These are phyloP conservation scores for Aptenodytes forsteri DNA, from an alignment of 2,113 vertebrate species.

Conservation along the genomic window DNA sequence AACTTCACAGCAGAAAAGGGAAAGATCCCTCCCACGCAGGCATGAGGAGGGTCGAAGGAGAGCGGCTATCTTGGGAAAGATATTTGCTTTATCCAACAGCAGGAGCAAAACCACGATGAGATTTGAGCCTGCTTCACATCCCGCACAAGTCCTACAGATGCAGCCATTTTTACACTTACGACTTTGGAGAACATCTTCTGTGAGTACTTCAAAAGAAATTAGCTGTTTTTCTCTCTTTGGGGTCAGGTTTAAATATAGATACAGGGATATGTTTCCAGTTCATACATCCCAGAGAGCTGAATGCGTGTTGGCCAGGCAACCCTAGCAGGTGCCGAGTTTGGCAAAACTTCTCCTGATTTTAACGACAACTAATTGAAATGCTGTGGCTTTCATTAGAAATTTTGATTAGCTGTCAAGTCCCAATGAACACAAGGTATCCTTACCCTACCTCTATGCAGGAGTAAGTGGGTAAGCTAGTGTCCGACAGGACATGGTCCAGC, in stretches of 20 bases:
- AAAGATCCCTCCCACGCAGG: accelerated
- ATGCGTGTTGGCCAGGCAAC: neutral
- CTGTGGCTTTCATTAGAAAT: neutral
- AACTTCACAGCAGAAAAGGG: neutral
- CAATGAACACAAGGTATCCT: neutral
- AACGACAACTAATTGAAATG: neutral
- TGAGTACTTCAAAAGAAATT: neutral
- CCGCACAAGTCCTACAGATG: accelerated
- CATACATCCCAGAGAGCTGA: neutral
- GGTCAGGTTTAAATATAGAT: neutral
- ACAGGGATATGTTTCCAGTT: neutral
- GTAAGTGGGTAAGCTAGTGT: neutral
- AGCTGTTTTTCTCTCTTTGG: neutral
- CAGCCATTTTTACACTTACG: neutral
- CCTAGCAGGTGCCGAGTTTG: neutral
- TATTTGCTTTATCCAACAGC: neutral
- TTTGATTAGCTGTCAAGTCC: neutral
- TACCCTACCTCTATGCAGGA: neutral
- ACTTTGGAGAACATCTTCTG: neutral
- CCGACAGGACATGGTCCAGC: neutral
- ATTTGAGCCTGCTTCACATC: neutral
- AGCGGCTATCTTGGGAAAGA: neutral
- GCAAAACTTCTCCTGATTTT: neutral
- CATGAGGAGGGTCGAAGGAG: neutral
- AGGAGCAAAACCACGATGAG: neutral